Evolutionary conservation across 2,797 vertebrate genomes (phyloP), one percentile per base, ranked within the genome.

Genomic region (Caiman crocodilus): DNA sequence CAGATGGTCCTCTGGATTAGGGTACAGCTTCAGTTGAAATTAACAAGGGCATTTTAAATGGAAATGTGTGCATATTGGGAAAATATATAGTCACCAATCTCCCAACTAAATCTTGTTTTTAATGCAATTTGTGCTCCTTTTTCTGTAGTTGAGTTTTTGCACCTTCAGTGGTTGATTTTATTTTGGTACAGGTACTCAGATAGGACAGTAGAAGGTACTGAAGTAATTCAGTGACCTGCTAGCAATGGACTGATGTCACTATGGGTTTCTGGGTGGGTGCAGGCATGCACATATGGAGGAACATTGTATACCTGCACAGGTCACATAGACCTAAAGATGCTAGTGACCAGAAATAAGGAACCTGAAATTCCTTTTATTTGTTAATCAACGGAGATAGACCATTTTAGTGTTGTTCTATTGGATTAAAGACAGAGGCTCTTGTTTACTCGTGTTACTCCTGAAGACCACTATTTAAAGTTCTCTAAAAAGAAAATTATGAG

Each of bases 1-100:
- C 77, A 88, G 4, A 30, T 75, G 26, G 20, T 83, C 85, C 55
- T 80, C 57, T 87, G 82, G 42, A 58, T 42, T 84, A 79, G 76
- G 13, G 11, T 63, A 0, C 28, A 4, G 65, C 50, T 91, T 59
- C 12, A 26, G 35, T 26, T 57, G 7, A 25, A 88, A 75, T 59
- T 65, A 87, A 74, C 2, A 64, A 32, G 3, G 80, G 6, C 13
- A 13, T 81, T 92, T 87, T 32, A 60, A 67, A n/a, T 5, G 57
- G 75, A 71, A 83, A 28, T 81, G 18, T 25, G 65, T 75, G 78
- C 71, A 15, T 23, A 55, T 0, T n/a, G 60, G 55, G 79, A 26
- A 23, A 74, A 55, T 56, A 55, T 74, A 5, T 79, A 10, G 42
- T 90, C n/a, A 6, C 50, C 63, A 67, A 21, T 16, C 23, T 35